phyloP scores from a whole-genome alignment of 2,797 vertebrate genomes.

The Channallabes apus region DNA sequence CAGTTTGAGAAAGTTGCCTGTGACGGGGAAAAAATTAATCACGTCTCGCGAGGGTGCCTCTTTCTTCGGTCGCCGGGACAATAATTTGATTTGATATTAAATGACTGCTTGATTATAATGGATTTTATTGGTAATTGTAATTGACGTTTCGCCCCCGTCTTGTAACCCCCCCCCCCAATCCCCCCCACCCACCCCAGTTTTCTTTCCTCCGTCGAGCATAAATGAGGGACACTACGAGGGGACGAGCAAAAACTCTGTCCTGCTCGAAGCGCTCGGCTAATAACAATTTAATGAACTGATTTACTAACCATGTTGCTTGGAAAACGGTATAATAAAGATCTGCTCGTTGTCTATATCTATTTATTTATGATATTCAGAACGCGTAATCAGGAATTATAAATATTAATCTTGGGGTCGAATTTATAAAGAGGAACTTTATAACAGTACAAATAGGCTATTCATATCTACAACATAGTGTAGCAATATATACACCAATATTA shows the following conservation, averaged over 20 bases:
- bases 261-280: conserved; percentile 24
- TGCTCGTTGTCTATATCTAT: background rate
- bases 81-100: conserved; percentile 81
- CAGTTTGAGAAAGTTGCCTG: conserved; percentile 65
- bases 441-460: background rate
- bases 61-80: conserved; percentile 66
- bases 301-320: conserved; percentile 13
- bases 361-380: background rate
- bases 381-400: background rate
- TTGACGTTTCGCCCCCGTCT: conserved; percentile 64
- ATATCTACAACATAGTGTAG: background rate
- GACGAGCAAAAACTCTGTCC: conserved; percentile 24
- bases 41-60: conserved; percentile 67
- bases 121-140: conserved; percentile 80
- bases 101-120: conserved; percentile 82
- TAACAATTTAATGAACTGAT: conserved; percentile 36
- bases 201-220: conserved; percentile 32
- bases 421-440: background rate
- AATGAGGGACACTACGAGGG: conserved; percentile 31
- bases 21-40: conserved; percentile 70
- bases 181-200: no score
- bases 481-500: background rate
- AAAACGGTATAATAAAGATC: conserved; percentile 20
- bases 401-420: background rate
- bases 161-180: background rate